Base-by-base conservation (phyloP, 2,797 vertebrate species). In the Bufotes viridis region DNA sequence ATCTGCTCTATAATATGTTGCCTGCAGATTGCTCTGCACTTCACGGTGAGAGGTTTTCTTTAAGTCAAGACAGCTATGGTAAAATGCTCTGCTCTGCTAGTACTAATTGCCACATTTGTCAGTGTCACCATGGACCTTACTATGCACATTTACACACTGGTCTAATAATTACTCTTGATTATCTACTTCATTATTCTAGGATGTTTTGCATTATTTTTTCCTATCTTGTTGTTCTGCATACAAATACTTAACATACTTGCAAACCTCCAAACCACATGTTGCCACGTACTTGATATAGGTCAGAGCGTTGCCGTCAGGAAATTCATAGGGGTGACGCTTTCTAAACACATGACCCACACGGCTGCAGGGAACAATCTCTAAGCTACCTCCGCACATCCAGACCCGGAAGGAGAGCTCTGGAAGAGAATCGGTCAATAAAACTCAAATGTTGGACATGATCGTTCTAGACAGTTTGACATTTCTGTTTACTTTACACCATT, bases 331-430 rank as follows among this genome's bases (percentile, higher is more conserved):
- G 91, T 99, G 98, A 2, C 98, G 96, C 74, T 99, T 99, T 92
- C 98, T 96, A 94, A 99, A 99, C 90, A 99, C 98, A 0, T 99
- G 98, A 87, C 98, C 98, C 80, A 99, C 98, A 0, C 98, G 96
- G 90, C 98, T 99, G 94, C 98, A 99, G 89, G 98, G 98, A 42
- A 99, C 95, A 0, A 99, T 99, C 94, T 99, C 98, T 94, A 99
- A 93, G 92, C 97, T 99, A 84, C 98, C 98, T 17, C 98, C 98
- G 0, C 98, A 99, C 97, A 99, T 98, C 98, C 98, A 99, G 87
- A 99, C 98, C 58, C 98, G 95, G 94, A 99, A 99, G 0, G 98
- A 99, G 72, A 99, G 96, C 91, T 99, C 98, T 99, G 95, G 7
- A 90, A 93, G 5, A 74, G 4, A 88, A 80, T 12, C 60, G 13